A percentile compares a stretch with the other conserved stretches of the same genome.
These are phyloP conservation scores for Lycaena phlaeas DNA, from an alignment of 2,888 invertebrate genomes.

Conservation along the genomic window DNA sequence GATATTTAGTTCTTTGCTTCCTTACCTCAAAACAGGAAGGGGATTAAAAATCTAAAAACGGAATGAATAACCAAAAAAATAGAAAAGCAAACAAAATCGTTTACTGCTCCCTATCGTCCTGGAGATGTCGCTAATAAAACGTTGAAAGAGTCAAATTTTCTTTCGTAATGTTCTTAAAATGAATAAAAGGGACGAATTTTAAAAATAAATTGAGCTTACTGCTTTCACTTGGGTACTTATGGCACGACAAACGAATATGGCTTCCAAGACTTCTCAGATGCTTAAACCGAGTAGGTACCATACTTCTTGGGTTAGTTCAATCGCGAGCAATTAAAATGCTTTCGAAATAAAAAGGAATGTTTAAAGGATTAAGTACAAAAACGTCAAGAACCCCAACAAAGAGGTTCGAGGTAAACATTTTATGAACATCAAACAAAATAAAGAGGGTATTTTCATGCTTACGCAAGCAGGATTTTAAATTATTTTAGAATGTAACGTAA, in stretches of 20 bases:
- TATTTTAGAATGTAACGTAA: neutral
- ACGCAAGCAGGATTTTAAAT: neutral
- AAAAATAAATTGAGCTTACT: neutral
- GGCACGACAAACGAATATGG: neutral
- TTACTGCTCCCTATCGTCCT: too few species aligned
- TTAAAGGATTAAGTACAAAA: neutral
- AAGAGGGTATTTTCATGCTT: neutral
- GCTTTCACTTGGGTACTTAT: neutral
- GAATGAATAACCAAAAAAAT: too few species aligned
- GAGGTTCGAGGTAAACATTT: neutral
- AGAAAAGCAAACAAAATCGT: too few species aligned
- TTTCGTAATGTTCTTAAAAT: too few species aligned
- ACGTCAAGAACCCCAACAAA: slow-evolving; percentile 1
- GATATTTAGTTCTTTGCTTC: too few species aligned
- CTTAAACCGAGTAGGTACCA: neutral
- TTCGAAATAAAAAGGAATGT: slow-evolving; percentile 2
- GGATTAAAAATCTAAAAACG: too few species aligned
- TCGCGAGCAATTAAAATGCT: neutral
- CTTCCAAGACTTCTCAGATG: neutral
- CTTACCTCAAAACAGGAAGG: too few species aligned
- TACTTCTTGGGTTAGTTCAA: neutral
- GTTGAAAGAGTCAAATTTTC: too few species aligned
- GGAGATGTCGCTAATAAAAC: too few species aligned
- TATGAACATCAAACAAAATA: slow-evolving; percentile 4
- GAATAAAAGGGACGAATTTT: too few species aligned